Conservation (phyloP, 2,888 invertebrate genomes). For the Coenonympha arcania region DNA sequence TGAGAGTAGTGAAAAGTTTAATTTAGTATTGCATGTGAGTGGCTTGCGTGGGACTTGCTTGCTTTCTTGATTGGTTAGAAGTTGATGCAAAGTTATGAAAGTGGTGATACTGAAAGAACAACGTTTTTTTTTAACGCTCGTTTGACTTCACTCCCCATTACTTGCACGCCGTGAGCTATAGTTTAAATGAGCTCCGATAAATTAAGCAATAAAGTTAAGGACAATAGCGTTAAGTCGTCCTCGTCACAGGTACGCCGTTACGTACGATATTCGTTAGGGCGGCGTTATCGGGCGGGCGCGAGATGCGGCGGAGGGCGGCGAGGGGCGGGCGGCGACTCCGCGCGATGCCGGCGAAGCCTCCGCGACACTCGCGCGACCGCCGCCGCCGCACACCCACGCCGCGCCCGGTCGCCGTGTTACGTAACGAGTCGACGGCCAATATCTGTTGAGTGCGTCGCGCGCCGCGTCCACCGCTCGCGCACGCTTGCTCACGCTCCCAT, state of each 20-base stretch:
- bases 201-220: slow-evolving; percentile 25
- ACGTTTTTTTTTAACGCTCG: too few species aligned
- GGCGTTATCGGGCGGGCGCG: slow-evolving; percentile 33
- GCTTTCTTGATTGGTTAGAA: too few species aligned
- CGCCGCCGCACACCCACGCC: slow-evolving; percentile 53
- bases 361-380: slow-evolving; percentile 60
- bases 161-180: too few species aligned
- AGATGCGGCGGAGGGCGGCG: slow-evolving; percentile 28
- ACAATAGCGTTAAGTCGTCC: slow-evolving; percentile 32
- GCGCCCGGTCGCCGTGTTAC: slow-evolving; percentile 56
- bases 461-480: slow-evolving; percentile 46
- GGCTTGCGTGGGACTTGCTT: too few species aligned
- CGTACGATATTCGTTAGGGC: slow-evolving; percentile 24
- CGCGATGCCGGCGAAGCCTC: slow-evolving; percentile 41
- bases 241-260: slow-evolving; percentile 30
- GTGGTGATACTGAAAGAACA: too few species aligned
- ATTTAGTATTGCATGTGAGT: too few species aligned
- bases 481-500: slow-evolving; percentile 68
- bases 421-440: slow-evolving; percentile 52
- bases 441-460: slow-evolving; percentile 65
- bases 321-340: slow-evolving; percentile 31
- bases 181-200: too few species aligned
- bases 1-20: too few species aligned
- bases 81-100: too few species aligned
- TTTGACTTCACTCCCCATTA: too few species aligned